Base-by-base conservation (phyloP, 1,140 invertebrate genomes). In the Drosophila asahinai region DNA sequence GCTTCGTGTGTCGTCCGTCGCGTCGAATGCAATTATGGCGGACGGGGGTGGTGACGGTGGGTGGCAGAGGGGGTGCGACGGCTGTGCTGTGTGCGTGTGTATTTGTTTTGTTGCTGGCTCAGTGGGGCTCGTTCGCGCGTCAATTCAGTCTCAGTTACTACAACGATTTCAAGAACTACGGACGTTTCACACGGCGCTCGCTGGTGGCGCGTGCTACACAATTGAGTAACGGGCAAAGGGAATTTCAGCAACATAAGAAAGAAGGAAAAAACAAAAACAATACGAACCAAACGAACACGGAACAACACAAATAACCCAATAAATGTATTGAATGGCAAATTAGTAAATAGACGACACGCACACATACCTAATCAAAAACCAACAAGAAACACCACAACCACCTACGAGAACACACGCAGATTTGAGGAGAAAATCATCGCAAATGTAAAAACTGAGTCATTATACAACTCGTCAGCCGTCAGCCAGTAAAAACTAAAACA, bases 131-230 rank as follows among this genome's bases (percentile, higher is more conserved):
- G 81, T 84, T 84, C 77, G 81, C 81, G 72, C 81, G 81, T 84
- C 81, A 80, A 84, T 77, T 80, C 73, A 77, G 77, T 79, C 49
- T 79, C 66, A 83, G 80, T 83, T 83, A 86, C 77, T 81, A 81
- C 78, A 86, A 84, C 82, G 81, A 84, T 77, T 84, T 84, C 82
- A 86, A 86, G 74, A 84, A 76, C 82, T 70, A 68, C 82, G 82
- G 82, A 81, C 81, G 82, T 70, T 74, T 48, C 52, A 67, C 74
- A 78, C 82, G 71, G 81, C 81, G 81, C 83, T 62, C 61, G 72
- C 62, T 82, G 61, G 72, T 77, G 51, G 72, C 81, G 77, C 81
- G 81, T 83, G 81, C 81, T 77, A 62, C 80, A 80, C 71, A 80
- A 83, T 84, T 83, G 68, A 84, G 81, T 84, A 84, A 84, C 81